Evolutionary conservation across 2,113 vertebrate genomes (phyloP).

Genomic region (Eulemur macaco): DNA sequence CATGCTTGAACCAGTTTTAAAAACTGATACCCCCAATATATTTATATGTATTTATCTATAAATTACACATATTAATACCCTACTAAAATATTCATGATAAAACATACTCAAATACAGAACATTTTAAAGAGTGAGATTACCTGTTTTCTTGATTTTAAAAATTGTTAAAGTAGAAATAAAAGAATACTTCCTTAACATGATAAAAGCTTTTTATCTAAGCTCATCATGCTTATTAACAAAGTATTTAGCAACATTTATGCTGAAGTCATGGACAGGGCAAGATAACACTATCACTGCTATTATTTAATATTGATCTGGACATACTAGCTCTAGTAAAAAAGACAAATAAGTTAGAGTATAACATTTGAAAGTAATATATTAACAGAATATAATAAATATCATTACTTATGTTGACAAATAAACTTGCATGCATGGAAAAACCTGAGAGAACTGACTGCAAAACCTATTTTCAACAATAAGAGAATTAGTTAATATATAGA

Average conservation of each 20-base stretch:
- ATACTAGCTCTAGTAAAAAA: not conserved
- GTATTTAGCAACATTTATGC: conserved; percentile 1
- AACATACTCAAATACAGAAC: not conserved
- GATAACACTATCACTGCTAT: not conserved
- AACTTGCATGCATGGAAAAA: not conserved
- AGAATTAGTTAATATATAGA: not conserved
- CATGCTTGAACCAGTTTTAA: not conserved
- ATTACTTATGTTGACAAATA: not conserved
- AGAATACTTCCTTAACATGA: not conserved
- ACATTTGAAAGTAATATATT: not conserved
- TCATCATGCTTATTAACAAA: not conserved
- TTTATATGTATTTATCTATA: not conserved
- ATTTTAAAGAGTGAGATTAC: not conserved
- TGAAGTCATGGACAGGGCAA: not conserved
- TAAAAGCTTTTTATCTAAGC: not conserved
- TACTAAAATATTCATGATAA: conserved; percentile 10
- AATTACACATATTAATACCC: not conserved
- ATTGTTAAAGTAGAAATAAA: conserved; percentile 10
- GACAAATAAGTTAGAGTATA: not conserved
- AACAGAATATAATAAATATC: not conserved
- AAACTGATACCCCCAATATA: not conserved
- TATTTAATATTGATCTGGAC: not conserved
- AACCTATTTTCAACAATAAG: not conserved
- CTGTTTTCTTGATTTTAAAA: not conserved
- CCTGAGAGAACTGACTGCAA: not conserved